A percentile compares a stretch with the other conserved stretches of the same genome.
Conservation (phyloP, 1,140 invertebrate genomes). For the Bombyx mandarina region DNA sequence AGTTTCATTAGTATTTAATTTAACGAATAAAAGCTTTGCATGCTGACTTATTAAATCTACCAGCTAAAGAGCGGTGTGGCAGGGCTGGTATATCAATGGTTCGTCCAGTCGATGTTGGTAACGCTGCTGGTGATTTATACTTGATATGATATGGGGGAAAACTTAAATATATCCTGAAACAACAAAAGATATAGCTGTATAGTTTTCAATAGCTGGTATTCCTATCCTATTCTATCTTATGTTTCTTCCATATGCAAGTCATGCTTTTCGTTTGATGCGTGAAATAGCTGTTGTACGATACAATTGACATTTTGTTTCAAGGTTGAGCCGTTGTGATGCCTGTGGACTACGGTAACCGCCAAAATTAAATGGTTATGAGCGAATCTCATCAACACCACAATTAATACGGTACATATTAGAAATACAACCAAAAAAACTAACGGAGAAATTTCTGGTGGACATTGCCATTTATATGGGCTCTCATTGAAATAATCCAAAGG, state of each 20-base stretch:
- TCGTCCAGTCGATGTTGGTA: slow-evolving; percentile 54
- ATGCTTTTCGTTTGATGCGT: too few species aligned
- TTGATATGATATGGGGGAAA: slow-evolving; percentile 65
- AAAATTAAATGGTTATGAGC: not conserved
- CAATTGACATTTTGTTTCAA: too few species aligned
- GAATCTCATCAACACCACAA: not conserved
- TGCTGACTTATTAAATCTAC: slow-evolving; percentile 34
- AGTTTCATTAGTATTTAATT: not conserved
- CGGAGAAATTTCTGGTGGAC: slow-evolving; percentile 47
- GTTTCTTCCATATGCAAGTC: not conserved
- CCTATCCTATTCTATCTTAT: too few species aligned
- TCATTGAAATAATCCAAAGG: slow-evolving; percentile 70
- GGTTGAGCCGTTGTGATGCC: too few species aligned
- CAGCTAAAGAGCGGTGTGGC: slow-evolving; percentile 56
- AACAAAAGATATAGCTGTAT: slow-evolving; percentile 5
- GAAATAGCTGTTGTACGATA: too few species aligned
- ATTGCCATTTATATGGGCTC: slow-evolving; percentile 65
- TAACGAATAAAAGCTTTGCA: slow-evolving; percentile 36
- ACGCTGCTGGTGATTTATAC: slow-evolving; percentile 66
- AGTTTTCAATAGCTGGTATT: too few species aligned
- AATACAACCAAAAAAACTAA: slow-evolving; percentile 4
- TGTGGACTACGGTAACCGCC: too few species aligned
- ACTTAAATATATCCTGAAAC: slow-evolving; percentile 60
- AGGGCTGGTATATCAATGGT: slow-evolving; percentile 52
- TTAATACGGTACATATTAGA: not conserved